These are phyloP conservation scores for Pinna nobilis DNA, from an alignment of 1,140 invertebrate species.

Conservation along the genomic window DNA sequence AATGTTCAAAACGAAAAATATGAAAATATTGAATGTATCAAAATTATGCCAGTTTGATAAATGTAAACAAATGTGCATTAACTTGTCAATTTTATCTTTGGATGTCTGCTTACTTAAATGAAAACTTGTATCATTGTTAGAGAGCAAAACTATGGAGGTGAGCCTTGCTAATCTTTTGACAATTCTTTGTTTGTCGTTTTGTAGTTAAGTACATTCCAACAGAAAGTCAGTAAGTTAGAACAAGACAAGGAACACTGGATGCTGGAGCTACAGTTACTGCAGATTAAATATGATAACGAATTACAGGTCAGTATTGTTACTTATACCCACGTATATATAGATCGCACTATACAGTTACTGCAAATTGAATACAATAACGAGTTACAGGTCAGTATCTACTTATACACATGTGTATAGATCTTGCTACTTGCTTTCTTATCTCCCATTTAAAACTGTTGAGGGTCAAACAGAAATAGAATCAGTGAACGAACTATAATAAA, in stretches of 20 bases:
- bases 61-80: background rate
- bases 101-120: too few species aligned
- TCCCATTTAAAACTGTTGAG: too few species aligned
- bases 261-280: conserved; percentile 75
- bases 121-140: too few species aligned
- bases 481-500: too few species aligned
- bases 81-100: too few species aligned
- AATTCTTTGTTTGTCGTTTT: too few species aligned
- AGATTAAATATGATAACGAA: conserved; percentile 75
- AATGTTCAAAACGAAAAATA: background rate
- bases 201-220: conserved; percentile 68
- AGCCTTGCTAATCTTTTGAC: too few species aligned
- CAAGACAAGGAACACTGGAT: conserved; percentile 78
- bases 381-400: conserved; percentile 64
- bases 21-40: background rate
- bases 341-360: conserved; percentile 74
- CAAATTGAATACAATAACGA: conserved; percentile 75
- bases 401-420: too few species aligned
- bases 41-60: background rate
- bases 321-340: too few species aligned
- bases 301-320: conserved; percentile 58
- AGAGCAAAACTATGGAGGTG: too few species aligned
- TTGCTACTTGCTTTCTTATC: too few species aligned
- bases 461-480: too few species aligned
- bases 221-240: conserved; percentile 68